Base-by-base conservation (phyloP, 1,140 invertebrate genomes). In the Drosophila sproati region DNA sequence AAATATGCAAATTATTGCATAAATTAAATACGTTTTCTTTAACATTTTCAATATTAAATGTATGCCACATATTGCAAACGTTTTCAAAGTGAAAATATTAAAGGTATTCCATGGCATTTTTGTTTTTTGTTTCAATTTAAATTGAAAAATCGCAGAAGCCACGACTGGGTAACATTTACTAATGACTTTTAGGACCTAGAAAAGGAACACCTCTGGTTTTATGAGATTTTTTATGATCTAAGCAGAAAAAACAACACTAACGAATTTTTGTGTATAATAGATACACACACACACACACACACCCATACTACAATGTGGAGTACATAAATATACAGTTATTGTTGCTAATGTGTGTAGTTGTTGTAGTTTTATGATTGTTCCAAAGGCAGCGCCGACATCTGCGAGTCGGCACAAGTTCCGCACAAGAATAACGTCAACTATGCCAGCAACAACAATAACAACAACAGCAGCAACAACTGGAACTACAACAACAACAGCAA, bases 371-470 rank as follows among this genome's bases (percentile, higher is more conserved):
- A 85, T 73, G 81, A 83, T 82, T 82, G 52, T 32, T 57, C 63
- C 70, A 67, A 73, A 73, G 72, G 57, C 66, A 73, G 55, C 63
- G 55, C 56, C 64, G 63, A 55, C 71, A 73, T 72, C 57, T 73
- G 45, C 54, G 77, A 67, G 67, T 56, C 68, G 69, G 48, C 55
- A 35, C 78, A 71, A 77, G 77, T 85, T 86, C 56, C n/a, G 78
- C 74, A 55, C 69, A 72, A 82, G 76, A 82, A 87, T 79, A 87
- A 87, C 73, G 80, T 80, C 83, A 88, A 88, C 80, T 80, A 71
- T 83, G 85, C 78, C 72, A 75, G 45, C 34, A 71, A 47, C 57
- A 59, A 51, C 29, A 77, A 34, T 52, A 68, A 52, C 29, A 51
- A 51, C 41, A 72, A 37, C 12, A 54, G 63, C 47, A 67, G 47